These are phyloP conservation scores for Pyrocephalus nanus DNA, from an alignment of 2,797 vertebrate genomes.

Conservation along the genomic window DNA sequence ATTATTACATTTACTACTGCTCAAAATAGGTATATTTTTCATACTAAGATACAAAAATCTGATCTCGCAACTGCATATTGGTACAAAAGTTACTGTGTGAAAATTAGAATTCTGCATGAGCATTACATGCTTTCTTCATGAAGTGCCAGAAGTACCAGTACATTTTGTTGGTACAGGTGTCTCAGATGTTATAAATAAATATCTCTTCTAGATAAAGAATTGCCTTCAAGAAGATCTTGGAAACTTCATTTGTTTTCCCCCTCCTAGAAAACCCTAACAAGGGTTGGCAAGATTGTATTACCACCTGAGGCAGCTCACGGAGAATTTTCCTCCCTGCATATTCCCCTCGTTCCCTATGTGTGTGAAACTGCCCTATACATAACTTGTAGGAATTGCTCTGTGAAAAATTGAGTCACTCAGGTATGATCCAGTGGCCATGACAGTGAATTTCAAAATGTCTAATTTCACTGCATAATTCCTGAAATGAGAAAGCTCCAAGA, in stretches of 20 bases:
- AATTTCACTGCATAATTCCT: background rate
- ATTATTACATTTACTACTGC: background rate
- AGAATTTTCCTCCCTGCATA: background rate
- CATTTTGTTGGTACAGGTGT: background rate
- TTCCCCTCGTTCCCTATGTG: background rate
- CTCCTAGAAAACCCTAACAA: background rate
- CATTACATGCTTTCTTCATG: rapidly evolving
- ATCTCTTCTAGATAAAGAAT: background rate
- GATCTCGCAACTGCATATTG: too few relatives aligned
- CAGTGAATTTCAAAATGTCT: background rate
- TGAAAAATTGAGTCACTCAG: background rate
- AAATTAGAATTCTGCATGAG: background rate
- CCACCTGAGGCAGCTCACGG: rapidly evolving
- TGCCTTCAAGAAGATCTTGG: background rate
- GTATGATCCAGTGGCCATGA: background rate
- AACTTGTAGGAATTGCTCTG: background rate
- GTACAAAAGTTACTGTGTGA: background rate
- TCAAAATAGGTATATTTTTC: background rate
- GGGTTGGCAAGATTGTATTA: background rate
- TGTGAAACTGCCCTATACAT: background rate
- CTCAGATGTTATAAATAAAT: background rate
- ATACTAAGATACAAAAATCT: background rate
- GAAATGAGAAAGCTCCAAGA: background rate
- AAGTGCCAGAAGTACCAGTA: background rate
- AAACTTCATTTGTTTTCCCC: background rate